phyloP scores from a whole-genome alignment of 2,113 vertebrate species.

The Charina bottae region DNA sequence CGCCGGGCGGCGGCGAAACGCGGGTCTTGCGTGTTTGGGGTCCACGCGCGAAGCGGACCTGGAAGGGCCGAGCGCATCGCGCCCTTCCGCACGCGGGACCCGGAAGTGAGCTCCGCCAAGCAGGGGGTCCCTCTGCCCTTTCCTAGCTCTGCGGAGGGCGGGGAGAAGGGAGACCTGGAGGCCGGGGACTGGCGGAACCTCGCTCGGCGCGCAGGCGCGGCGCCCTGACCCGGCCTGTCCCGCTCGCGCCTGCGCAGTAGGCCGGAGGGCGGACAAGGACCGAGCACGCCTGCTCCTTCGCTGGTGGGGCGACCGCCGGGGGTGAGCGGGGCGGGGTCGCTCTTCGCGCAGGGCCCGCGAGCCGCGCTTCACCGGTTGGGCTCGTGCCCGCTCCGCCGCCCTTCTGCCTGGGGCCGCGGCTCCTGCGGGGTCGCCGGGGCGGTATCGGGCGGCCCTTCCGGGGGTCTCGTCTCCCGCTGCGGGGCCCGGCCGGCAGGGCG shows the following conservation, averaged over 20 bases:
- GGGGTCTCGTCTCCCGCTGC: background rate
- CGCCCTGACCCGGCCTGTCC: background rate
- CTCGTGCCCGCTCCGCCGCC: too few species aligned
- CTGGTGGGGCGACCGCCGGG: background rate
- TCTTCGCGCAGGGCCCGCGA: background rate
- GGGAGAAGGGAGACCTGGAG: too few species aligned
- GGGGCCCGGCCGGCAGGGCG: too few species aligned
- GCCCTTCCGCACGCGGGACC: too few species aligned
- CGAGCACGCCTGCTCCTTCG: background rate
- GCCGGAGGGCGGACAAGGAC: background rate
- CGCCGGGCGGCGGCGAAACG: background rate
- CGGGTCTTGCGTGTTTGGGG: background rate
- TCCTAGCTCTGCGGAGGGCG: background rate
- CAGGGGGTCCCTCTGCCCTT: background rate
- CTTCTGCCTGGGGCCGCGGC: background rate
- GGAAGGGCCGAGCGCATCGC: too few species aligned
- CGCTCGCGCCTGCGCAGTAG: background rate
- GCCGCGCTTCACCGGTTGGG: background rate
- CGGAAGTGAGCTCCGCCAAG: background rate
- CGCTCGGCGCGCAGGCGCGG: background rate
- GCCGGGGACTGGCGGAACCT: background rate
- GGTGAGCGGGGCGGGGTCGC: background rate
- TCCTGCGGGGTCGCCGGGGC: background rate
- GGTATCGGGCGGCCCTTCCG: background rate
- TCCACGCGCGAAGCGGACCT: background rate